Percentiles rank a stretch among this genome's conserved stretches.
These are phyloP conservation scores for Sialis fuliginosa DNA, from an alignment of 2,888 invertebrate species.

Conservation along the genomic window DNA sequence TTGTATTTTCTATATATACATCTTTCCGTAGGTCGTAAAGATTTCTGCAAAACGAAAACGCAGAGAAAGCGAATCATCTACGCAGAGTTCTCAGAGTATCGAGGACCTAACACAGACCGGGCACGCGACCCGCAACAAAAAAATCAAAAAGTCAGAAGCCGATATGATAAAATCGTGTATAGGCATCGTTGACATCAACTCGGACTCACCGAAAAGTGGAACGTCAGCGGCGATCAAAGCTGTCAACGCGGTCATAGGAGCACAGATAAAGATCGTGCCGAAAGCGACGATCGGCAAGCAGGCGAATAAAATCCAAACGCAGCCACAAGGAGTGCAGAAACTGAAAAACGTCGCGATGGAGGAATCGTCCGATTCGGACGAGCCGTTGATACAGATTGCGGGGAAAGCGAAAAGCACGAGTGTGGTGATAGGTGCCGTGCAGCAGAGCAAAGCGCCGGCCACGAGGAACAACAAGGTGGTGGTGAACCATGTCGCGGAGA, in stretches of 20 bases:
- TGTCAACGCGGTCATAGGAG: slow-evolving; percentile 22
- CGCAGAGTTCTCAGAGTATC: slow-evolving; percentile 42
- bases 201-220: slow-evolving; percentile 9
- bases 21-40: slow-evolving; percentile 19
- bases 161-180: slow-evolving; percentile 37
- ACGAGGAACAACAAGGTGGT: slow-evolving; percentile 22
- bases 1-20: too few relatives aligned
- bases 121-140: slow-evolving; percentile 20
- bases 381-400: slow-evolving; percentile 53
- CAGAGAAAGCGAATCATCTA: slow-evolving; percentile 61
- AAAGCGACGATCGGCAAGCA: slow-evolving; percentile 9
- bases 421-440: slow-evolving; percentile 16
- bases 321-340: too few relatives aligned
- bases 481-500: slow-evolving; percentile 2
- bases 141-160: slow-evolving; percentile 36
- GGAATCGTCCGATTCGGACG: slow-evolving; percentile 62
- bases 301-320: slow-evolving; percentile 5
- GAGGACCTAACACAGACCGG: slow-evolving; percentile 28
- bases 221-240: slow-evolving; percentile 9
- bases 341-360: slow-evolving; percentile 17
- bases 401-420: slow-evolving; percentile 42
- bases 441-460: slow-evolving; percentile 14
- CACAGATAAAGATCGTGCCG: slow-evolving; percentile 18
- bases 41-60: slow-evolving; percentile 47
- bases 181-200: slow-evolving; percentile 26